A percentile compares a stretch with the other conserved stretches of the same genome.
Evolutionary conservation across 1,140 invertebrate species (phyloP).

Genomic region (Bombus picipes): DNA sequence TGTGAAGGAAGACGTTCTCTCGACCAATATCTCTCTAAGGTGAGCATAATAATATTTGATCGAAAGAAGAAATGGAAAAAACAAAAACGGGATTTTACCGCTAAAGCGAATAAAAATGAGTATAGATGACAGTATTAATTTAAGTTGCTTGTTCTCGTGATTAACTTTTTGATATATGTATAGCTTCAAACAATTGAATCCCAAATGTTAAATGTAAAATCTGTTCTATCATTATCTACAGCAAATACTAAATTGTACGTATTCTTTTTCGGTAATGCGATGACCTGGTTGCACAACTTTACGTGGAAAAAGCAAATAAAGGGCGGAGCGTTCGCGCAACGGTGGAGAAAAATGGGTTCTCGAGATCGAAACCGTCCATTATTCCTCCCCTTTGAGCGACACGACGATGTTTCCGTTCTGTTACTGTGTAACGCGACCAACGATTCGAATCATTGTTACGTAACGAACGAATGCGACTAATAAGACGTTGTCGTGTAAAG

Average conservation of each 20-base stretch:
- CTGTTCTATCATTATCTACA: background rate
- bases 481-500: constrained; percentile 39
- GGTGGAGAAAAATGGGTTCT: background rate
- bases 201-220: too few relatives aligned
- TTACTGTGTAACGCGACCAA: constrained; percentile 22
- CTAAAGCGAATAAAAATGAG: background rate
- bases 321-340: background rate
- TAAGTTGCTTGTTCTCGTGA: background rate
- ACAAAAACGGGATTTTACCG: background rate
- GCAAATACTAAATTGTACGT: background rate
- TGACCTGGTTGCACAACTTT: background rate
- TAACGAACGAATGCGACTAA: constrained; percentile 33
- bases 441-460: constrained; percentile 41
- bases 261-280: background rate
- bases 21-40: too few relatives aligned
- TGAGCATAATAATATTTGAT: background rate
- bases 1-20: background rate
- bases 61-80: background rate
- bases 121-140: background rate
- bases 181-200: too few relatives aligned
- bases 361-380: constrained; percentile 32
- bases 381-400: constrained; percentile 27
- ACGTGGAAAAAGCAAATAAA: constrained; percentile 18
- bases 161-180: background rate
- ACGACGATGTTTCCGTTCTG: constrained; percentile 7